Evolutionary conservation across 2,888 invertebrate species (phyloP), one percentile per base, ranked within the genome.

Genomic region (Melipona beecheii): DNA sequence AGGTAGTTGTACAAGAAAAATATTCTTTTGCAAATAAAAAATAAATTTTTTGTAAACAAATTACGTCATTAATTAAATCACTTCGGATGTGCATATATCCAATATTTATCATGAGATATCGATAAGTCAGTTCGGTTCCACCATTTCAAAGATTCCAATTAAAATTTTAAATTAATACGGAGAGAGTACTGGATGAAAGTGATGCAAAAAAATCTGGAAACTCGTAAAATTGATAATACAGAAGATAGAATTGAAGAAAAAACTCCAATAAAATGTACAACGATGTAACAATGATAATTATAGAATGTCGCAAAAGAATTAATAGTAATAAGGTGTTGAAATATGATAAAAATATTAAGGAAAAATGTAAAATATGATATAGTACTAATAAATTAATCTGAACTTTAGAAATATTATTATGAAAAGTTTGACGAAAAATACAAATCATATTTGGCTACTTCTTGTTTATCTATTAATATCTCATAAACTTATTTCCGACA

Each of bases 81-180:
- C 50, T 54, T 31, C 2, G 43, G 21, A 54, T 43, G 43, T 43
- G 36, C 31, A 36, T 27, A 58, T 58, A 58, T 58, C 5, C 43
- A 19, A 21, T 75, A n/a, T 75, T 75, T 65, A 65, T 56, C 27
- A 56, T 49, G 4, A 24, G 43, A 74, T 74, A 74, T 74, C 64
- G 73, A 74, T 74, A 74, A 74, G 19, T 4, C 24, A 2, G 19
- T 19, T 54, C 31, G 24, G n/a, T 66, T 49, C 36, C 36, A 36
- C 2, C 19, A 4, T 65, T 24, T 24, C 9, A 31, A 43, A 9
- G 56, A 24, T 27, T 24, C 54, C 21, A 56, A 75, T 36, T 27
- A 52, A 75, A 54, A 13, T 72, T 49, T 49, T 0, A 50, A 56
- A 60, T 43, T 27, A 21, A 21, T 15, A n/a, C 21, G 2, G 9